phyloP scores from a whole-genome alignment of 2,113 vertebrate genomes.

The Pseudorhombus dupliciocellatus region DNA sequence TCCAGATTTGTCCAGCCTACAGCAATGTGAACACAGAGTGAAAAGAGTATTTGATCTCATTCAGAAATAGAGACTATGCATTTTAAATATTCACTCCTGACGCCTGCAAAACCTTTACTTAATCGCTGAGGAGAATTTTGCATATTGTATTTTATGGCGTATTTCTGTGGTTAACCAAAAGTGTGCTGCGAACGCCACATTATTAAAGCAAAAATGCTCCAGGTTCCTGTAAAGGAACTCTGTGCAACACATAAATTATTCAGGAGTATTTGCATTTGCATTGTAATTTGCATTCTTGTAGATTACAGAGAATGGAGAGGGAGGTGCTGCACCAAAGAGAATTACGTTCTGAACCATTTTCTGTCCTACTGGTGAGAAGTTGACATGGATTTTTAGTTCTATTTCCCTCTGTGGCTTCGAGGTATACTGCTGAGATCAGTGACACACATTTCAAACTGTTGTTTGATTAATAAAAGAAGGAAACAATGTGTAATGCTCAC shows the following conservation, averaged over 20 bases:
- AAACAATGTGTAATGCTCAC: constrained; percentile 74
- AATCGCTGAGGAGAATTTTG: constrained; percentile 36
- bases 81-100: constrained; percentile 15
- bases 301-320: constrained; percentile 72
- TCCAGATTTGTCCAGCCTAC: constrained; percentile 2
- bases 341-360: constrained; percentile 71
- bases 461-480: constrained; percentile 84
- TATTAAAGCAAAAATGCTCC: constrained; percentile 62
- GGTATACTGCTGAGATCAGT: constrained; percentile 77
- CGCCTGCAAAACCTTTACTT: constrained; percentile 43
- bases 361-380: constrained; percentile 64
- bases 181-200: constrained; percentile 53
- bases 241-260: constrained; percentile 75
- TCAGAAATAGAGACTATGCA: constrained; percentile 6
- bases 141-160: constrained; percentile 15
- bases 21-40: background rate
- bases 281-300: constrained; percentile 78
- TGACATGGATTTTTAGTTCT: constrained; percentile 73
- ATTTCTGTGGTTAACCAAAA: constrained; percentile 52
- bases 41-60: constrained; percentile 8
- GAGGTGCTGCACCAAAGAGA: constrained; percentile 75
- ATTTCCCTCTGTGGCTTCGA: constrained; percentile 68
- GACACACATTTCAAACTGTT: constrained; percentile 77
- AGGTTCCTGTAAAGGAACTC: constrained; percentile 61
- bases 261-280: constrained; percentile 78